Base-by-base conservation (phyloP, 2,888 invertebrate species). In the Apocheima hispidaria region DNA sequence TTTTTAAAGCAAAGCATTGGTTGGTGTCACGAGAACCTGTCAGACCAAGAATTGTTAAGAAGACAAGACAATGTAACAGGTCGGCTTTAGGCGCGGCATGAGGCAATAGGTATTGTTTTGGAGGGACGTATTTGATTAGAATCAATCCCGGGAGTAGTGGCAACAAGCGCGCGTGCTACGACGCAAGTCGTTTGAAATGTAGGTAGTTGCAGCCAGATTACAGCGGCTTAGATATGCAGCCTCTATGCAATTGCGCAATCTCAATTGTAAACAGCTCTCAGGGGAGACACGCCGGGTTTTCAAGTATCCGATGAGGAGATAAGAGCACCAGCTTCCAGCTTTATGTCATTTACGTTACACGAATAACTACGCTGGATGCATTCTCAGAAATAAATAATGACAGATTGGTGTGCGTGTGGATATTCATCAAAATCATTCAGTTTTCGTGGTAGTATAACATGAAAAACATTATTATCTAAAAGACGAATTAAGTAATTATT, bases 181-280 rank as follows among this genome's bases (percentile, higher is more conserved):
- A 66, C 62, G 56, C 60, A 65, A 66, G 69, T 68, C 62, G 68
- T 67, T 65, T 61, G 66, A 49, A 66, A 69, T 65, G 61, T 71
- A 63, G 69, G 65, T 63, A 65, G 69, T 71, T 72, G 75, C 71
- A 69, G 70, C 74, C 72, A 81, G 79, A 82, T 81, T 80, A 80
- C 73, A 77, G 72, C 74, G 68, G 70, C 75, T 82, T 65, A 80
- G 77, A 81, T 81, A 83, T 79, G 77, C 81, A 78, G 75, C 73
- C 75, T 77, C 74, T 60, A 67, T 66, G 62, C 60, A 65, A 74
- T 86, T 88, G 79, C 84, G 84, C 83, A 87, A 88, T 82, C 69
- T 69, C 55, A 73, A 73, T 75, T 76, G 71, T 71, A 73, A 74
- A 70, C 74, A 46, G 68, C 71, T 75, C 71, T 74, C 77, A 61